phyloP scores from a whole-genome alignment of 2,888 invertebrate genomes.

The Sericinus montela region DNA sequence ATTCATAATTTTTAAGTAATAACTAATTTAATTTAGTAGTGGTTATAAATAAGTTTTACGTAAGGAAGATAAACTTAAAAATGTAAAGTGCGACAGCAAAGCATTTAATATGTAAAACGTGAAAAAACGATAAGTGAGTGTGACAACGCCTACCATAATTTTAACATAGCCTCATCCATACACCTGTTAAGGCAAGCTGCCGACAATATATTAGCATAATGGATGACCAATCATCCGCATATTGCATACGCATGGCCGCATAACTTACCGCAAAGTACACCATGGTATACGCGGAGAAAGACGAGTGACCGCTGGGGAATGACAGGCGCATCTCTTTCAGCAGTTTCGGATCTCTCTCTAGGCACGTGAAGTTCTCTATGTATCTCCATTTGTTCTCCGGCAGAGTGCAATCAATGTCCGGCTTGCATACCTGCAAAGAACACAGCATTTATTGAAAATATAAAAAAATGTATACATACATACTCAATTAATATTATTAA shows the following conservation, averaged over 20 bases:
- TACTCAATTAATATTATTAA: no score
- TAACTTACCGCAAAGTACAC: constrained; percentile 89
- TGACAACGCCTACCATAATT: neutral
- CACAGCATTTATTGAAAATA: neutral
- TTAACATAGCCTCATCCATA: constrained; percentile 1
- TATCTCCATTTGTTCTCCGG: constrained; percentile 81
- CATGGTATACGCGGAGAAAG: constrained; percentile 93
- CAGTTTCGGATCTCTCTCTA: constrained; percentile 66
- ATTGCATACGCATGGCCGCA: constrained; percentile 1
- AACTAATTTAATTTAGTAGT: no score
- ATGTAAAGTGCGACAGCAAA: no score
- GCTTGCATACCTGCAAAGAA: constrained; percentile 85
- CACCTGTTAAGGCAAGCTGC: constrained; percentile 4
- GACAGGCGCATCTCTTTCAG: constrained; percentile 90
- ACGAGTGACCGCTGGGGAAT: constrained; percentile 95
- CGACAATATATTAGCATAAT: constrained; percentile 3
- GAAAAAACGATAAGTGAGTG: no score
- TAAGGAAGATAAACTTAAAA: no score
- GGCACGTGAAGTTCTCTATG: constrained; percentile 85
- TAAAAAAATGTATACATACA: no score
- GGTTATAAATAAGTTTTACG: no score
- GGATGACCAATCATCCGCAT: constrained; percentile 2
- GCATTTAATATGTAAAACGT: no score
- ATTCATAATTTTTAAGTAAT: no score
- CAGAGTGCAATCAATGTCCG: constrained; percentile 82